These are phyloP conservation scores for Pogonocichla stellata DNA, from an alignment of 2,113 vertebrate species.

Conservation along the genomic window DNA sequence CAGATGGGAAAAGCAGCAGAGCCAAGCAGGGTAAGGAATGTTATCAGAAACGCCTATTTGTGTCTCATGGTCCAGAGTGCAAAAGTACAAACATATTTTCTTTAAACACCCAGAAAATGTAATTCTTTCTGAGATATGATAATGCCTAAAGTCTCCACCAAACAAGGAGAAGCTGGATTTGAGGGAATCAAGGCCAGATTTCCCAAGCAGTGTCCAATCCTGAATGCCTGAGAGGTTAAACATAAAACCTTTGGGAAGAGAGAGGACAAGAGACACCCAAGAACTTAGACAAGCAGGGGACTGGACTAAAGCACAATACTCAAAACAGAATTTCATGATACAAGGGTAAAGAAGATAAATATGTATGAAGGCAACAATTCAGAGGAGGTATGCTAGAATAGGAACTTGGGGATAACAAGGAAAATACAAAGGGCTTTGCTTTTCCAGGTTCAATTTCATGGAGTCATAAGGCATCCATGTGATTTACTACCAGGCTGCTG, in stretches of 20 bases:
- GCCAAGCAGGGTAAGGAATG: conserved; percentile 1
- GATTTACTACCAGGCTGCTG: background rate
- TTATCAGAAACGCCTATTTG: conserved; percentile 28
- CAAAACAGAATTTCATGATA: background rate
- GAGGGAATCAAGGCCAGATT: background rate
- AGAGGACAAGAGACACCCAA: accelerated
- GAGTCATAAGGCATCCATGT: background rate
- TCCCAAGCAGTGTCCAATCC: background rate
- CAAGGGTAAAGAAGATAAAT: background rate
- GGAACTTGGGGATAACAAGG: background rate
- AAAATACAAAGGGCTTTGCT: background rate
- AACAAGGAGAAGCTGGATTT: background rate
- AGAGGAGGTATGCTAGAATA: background rate
- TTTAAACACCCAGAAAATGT: background rate
- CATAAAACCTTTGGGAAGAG: background rate
- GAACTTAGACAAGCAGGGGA: background rate
- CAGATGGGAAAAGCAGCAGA: conserved; percentile 14
- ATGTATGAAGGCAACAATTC: background rate
- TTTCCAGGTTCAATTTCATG: background rate
- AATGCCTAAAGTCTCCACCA: background rate
- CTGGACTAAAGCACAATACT: background rate
- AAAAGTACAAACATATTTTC: conserved; percentile 6
- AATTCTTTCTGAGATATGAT: background rate
- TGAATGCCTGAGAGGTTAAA: background rate
- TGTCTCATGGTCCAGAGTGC: background rate